phyloP scores from a whole-genome alignment of 1,140 invertebrate species.

The Metaphire vulgaris region DNA sequence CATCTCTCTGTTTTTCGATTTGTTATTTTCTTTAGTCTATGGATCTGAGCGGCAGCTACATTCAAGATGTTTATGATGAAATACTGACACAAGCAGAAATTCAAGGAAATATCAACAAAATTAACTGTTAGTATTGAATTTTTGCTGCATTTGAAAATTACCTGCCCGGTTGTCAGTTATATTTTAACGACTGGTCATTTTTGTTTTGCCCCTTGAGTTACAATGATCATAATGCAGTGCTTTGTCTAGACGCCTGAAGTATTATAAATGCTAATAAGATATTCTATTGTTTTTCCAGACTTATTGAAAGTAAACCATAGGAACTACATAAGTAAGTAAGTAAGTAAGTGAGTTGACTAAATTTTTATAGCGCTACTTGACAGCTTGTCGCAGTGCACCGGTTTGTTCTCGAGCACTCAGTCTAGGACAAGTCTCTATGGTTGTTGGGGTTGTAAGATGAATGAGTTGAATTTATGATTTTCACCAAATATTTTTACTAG shows the following conservation, averaged over 20 bases:
- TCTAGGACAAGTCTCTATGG: no score
- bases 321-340: slow-evolving; percentile 19
- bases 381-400: no score
- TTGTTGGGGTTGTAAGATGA: no score
- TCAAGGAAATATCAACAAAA: slow-evolving; percentile 64
- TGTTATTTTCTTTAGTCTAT: slow-evolving; percentile 53
- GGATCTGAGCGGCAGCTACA: slow-evolving; percentile 62
- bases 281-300: not conserved
- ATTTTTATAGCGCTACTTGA: no score
- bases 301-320: not conserved
- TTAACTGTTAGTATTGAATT: slow-evolving; percentile 57
- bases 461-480: no score
- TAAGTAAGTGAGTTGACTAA: no score
- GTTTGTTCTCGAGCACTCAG: no score
- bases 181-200: no score
- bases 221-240: slow-evolving; percentile 2
- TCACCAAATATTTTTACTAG: no score
- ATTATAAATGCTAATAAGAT: not conserved
- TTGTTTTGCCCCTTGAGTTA: slow-evolving; percentile 20
- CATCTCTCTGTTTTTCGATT: no score
- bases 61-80: slow-evolving; percentile 69
- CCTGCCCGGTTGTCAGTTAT: no score
- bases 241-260: not conserved
- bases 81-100: slow-evolving; percentile 68
- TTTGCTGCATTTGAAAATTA: no score